These are phyloP conservation scores for Moxostoma hubbsi DNA, from an alignment of 2,797 vertebrate species.

Conservation along the genomic window DNA sequence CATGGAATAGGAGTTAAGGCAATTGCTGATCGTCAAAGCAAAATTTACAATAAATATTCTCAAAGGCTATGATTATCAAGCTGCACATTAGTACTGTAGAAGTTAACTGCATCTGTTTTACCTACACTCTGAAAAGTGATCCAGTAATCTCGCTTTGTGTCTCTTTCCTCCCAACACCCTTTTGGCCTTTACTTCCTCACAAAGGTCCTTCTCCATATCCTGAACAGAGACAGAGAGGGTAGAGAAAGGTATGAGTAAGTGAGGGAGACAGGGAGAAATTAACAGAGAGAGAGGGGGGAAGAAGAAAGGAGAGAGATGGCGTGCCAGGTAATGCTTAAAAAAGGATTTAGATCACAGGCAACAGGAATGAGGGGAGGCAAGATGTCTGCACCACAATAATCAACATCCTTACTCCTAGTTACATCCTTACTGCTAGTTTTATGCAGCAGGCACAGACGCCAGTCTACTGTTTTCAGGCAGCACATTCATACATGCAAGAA, in stretches of 20 bases:
- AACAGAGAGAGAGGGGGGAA: not conserved
- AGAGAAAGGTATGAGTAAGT: conserved; percentile 52
- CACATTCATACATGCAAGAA: conserved; percentile 28
- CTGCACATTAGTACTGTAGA: not conserved
- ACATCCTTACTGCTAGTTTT: too few relatives aligned
- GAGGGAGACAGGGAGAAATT: not conserved
- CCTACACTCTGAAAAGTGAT: conserved; percentile 71
- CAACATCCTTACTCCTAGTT: conserved; percentile 65
- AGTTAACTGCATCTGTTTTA: conserved; percentile 58
- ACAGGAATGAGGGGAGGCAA: conserved; percentile 68
- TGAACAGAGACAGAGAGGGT: conserved; percentile 58
- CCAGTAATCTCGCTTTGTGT: conserved; percentile 76
- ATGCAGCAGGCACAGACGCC: conserved; percentile 41
- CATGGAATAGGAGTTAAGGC: not conserved
- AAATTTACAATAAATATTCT: not conserved
- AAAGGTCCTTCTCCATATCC: conserved; percentile 83
- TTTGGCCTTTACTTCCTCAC: conserved; percentile 76
- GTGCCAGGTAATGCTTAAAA: conserved; percentile 66
- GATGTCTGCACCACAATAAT: conserved; percentile 48
- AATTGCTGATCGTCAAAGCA: not conserved
- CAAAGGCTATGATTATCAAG: not conserved
- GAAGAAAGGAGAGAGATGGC: conserved; percentile 48
- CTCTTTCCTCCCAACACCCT: conserved; percentile 61
- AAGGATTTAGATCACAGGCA: conserved; percentile 70
- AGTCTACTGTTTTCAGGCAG: conserved; percentile 60